Percentiles rank a stretch among this genome's conserved stretches.
Conservation (phyloP, 2,113 vertebrate species). For the Barbus barbus region DNA sequence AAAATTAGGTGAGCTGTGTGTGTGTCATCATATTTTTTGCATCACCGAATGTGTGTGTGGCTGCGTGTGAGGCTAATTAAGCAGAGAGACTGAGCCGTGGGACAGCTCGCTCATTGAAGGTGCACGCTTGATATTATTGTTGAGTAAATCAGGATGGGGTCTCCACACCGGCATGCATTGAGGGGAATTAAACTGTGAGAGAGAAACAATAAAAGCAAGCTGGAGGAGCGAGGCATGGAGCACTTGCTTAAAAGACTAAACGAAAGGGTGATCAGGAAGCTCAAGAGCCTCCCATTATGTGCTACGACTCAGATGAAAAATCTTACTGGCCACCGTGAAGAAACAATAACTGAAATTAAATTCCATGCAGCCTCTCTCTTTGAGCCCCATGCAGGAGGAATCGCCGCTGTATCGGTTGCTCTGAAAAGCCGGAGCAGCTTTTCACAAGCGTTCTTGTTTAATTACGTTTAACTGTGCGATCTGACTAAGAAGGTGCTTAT, state of each 20-base stretch:
- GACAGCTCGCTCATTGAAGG: conserved; percentile 50
- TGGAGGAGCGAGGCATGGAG: conserved; percentile 34
- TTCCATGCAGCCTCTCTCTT: conserved; percentile 44
- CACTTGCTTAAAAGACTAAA: conserved; percentile 51
- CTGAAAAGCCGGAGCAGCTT: conserved; percentile 9
- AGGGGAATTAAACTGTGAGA: conserved; percentile 47
- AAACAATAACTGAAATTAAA: conserved; percentile 55
- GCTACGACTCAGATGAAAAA: conserved; percentile 37
- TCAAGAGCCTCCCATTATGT: conserved; percentile 49
- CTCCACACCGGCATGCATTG: conserved; percentile 36
- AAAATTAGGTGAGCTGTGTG: conserved; percentile 16
- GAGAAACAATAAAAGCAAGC: conserved; percentile 51
- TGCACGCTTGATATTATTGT: conserved; percentile 52
- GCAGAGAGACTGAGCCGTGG: conserved; percentile 31
- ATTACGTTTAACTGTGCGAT: conserved; percentile 42
- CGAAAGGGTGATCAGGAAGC: conserved; percentile 46
- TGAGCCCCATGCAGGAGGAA: conserved; percentile 39
- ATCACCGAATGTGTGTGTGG: conserved; percentile 12
- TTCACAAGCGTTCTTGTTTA: conserved; percentile 26
- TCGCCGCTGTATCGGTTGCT: conserved; percentile 7
- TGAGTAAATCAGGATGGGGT: conserved; percentile 31
- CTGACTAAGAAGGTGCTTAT: conserved; percentile 46
- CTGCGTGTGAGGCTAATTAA: conserved; percentile 56
- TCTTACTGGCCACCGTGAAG: conserved; percentile 28
- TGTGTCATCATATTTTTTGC: conserved; percentile 35